A percentile compares a stretch with the other conserved stretches of the same genome.
Evolutionary conservation across 2,113 vertebrate genomes (phyloP).

Genomic region (Oreochromis spilurus): DNA sequence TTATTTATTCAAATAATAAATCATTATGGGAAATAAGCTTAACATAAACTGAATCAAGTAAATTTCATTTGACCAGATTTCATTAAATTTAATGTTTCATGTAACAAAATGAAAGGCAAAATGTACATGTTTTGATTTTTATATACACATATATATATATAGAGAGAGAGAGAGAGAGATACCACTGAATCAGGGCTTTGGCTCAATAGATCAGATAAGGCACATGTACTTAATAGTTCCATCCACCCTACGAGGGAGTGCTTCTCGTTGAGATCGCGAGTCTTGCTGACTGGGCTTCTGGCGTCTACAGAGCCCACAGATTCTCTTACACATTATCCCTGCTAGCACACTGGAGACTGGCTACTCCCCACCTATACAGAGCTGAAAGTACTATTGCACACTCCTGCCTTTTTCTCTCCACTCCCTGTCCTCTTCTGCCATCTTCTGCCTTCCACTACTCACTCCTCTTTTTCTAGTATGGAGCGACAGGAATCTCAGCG

Average conservation of each 20-base stretch:
- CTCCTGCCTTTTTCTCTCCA: conserved; percentile 3
- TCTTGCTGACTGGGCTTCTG: conserved; percentile 53
- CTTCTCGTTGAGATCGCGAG: background rate
- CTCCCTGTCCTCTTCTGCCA: conserved; percentile 2
- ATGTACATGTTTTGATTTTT: background rate
- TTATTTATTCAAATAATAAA: background rate
- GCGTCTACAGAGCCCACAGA: conserved; percentile 22
- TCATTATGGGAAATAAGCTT: background rate
- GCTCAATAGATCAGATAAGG: conserved; percentile 62
- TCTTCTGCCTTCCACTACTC: background rate
- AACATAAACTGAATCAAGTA: background rate
- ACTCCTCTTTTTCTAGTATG: background rate
- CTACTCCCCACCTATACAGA: conserved; percentile 16
- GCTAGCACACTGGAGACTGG: conserved; percentile 32
- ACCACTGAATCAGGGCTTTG: conserved; percentile 11
- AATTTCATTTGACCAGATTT: background rate
- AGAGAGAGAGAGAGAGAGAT: too few species aligned
- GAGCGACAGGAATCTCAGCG: background rate
- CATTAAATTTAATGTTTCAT: background rate
- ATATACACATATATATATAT: too few species aligned
- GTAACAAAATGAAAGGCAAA: background rate
- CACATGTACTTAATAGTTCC: conserved; percentile 41
- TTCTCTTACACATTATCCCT: conserved; percentile 48
- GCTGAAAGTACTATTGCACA: conserved; percentile 2
- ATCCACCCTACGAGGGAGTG: conserved; percentile 15